Evolutionary conservation across 2,797 vertebrate species (phyloP), one percentile per base, ranked within the genome.

Genomic region (Sebastes reedi): DNA sequence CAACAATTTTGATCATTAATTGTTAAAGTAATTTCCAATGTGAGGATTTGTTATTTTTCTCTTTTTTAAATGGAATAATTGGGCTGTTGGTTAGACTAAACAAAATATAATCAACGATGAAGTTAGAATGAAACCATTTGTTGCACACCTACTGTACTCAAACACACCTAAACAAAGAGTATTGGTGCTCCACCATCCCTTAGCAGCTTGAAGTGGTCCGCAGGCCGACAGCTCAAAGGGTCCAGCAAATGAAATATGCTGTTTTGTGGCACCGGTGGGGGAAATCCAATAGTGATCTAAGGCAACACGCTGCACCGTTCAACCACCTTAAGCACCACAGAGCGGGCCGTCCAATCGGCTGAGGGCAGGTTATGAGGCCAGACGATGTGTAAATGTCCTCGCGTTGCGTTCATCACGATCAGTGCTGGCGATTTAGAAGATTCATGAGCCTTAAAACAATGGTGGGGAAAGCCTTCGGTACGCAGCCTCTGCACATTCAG

Each of bases 401-500:
- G 18, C 34, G 83, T 82, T 75, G 79, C 71, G 39, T 82, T 86
- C 70, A 29, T 66, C 54, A 58, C 30, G 36, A 87, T 82, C 77
- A 55, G 66, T 36, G 59, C 62, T 55, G 24, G 59, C 84, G 59
- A 90, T 94, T 94, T 89, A 75, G 82, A 76, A 84, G 87, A 93
- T 92, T 93, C 86, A 94, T 92, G 89, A 91, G 88, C 88, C 83
- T 90, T 93, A 90, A 91, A 92, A 93, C 90, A 94, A 93, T 70
- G 70, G 86, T 54, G 18, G 73, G 71, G 72, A 74, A 74, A 84
- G 85, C 70, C 82, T 75, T 77, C 78, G 34, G 70, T 72, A 67
- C 2, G 5, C 46, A 24, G 82, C 80, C 64, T 61, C 69, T 24
- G 67, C 80, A 67, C 85, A 87, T 85, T 85, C 58, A 69, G 66